Evolutionary conservation across 2,113 vertebrate species (phyloP).

Genomic region (Bubo blakistoni): DNA sequence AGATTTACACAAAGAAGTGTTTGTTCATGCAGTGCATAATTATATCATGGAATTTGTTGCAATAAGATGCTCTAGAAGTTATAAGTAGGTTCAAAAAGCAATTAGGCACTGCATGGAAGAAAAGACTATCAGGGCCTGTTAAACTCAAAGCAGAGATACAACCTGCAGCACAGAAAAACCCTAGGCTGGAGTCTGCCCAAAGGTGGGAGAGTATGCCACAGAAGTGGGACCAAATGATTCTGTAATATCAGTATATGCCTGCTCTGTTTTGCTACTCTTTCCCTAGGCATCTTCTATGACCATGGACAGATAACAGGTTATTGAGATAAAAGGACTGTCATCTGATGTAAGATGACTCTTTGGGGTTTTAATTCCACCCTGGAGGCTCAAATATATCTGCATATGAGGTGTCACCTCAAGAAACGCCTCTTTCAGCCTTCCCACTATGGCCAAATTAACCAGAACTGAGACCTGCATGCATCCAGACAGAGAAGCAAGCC

Average conservation of each 20-base stretch:
- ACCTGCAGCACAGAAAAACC: neutral
- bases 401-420: neutral
- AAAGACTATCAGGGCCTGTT: neutral
- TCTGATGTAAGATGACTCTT: neutral
- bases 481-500: neutral
- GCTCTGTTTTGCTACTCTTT: neutral
- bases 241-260: neutral
- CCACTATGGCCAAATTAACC: neutral
- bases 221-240: neutral
- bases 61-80: slow-evolving; percentile 20
- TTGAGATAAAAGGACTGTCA: neutral
- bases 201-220: neutral
- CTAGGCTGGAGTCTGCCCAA: neutral
- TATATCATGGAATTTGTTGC: slow-evolving; percentile 14
- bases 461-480: neutral
- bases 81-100: slow-evolving; percentile 19
- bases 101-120: neutral
- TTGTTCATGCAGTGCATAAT: slow-evolving; percentile 12
- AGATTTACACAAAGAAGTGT: slow-evolving; percentile 23
- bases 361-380: neutral
- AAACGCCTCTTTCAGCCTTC: neutral
- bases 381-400: neutral
- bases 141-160: slow-evolving; percentile 2
- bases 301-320: neutral
- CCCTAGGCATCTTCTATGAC: neutral